These are phyloP conservation scores for Drosophila bifasciata DNA, from an alignment of 1,140 invertebrate species.

Conservation along the genomic window DNA sequence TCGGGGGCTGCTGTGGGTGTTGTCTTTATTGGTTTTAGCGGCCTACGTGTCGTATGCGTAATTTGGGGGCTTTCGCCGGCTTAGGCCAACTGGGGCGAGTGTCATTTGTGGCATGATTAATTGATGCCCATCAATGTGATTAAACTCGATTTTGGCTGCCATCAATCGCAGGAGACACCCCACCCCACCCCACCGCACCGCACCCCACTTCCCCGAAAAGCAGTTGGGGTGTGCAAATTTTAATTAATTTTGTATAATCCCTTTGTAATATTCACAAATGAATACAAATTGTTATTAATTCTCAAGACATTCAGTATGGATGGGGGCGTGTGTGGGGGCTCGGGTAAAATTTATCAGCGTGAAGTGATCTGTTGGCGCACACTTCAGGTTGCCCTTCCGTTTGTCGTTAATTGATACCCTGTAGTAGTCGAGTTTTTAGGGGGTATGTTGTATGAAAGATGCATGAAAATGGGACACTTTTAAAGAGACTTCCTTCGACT, in stretches of 20 bases:
- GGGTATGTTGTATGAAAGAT: too few relatives aligned
- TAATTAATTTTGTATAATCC: conserved; percentile 81
- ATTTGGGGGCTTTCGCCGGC: conserved; percentile 64
- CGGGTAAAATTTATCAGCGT: conserved; percentile 56
- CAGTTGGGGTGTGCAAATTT: conserved; percentile 69
- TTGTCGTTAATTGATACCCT: conserved; percentile 11
- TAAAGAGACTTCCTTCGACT: too few relatives aligned
- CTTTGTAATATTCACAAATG: conserved; percentile 81
- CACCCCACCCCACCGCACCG: not conserved
- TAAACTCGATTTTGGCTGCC: conserved; percentile 71
- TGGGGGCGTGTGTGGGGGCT: not conserved
- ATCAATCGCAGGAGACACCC: conserved; percentile 57
- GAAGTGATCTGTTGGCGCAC: not conserved
- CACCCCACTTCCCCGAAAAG: not conserved
- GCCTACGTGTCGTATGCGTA: conserved; percentile 78
- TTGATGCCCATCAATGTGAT: conserved; percentile 80
- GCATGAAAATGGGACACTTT: too few relatives aligned
- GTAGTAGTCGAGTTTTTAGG: too few relatives aligned
- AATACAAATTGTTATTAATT: conserved; percentile 82
- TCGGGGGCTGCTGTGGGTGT: too few relatives aligned
- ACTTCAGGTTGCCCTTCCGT: conserved; percentile 1
- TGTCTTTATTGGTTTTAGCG: conserved; percentile 13
- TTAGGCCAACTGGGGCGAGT: conserved; percentile 62
- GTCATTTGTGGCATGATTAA: conserved; percentile 76
- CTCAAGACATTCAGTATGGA: conserved; percentile 44